phyloP scores from a whole-genome alignment of 2,888 invertebrate species.

The Drosophila nigritarsus region DNA sequence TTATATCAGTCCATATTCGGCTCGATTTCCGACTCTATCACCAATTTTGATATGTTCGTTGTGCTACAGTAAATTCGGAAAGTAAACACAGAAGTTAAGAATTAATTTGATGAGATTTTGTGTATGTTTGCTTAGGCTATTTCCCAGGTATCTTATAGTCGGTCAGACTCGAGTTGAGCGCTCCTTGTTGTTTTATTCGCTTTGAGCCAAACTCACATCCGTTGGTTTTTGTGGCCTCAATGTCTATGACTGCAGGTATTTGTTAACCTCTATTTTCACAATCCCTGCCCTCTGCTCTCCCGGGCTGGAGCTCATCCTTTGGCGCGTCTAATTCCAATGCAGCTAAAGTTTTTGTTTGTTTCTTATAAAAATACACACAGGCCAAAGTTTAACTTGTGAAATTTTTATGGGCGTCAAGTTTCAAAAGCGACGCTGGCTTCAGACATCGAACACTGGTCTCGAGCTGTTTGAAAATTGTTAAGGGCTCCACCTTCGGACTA shows the following conservation, averaged over 20 bases:
- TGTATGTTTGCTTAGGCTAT: not conserved
- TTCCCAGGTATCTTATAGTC: not conserved
- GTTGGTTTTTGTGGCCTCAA: constrained; percentile 26
- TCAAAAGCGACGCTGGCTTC: constrained; percentile 30
- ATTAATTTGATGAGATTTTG: not conserved
- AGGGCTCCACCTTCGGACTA: not conserved
- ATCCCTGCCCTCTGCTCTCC: constrained; percentile 19
- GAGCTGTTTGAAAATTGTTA: not conserved
- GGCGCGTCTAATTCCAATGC: constrained; percentile 69
- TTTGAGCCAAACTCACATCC: constrained; percentile 10
- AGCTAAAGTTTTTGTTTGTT: constrained; percentile 78
- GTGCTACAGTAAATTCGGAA: not conserved
- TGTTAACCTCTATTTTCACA: constrained; percentile 37
- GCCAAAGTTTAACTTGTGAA: constrained; percentile 62
- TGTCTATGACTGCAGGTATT: constrained; percentile 74
- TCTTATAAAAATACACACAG: constrained; percentile 67
- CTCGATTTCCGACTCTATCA: not conserved
- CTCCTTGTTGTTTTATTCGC: not conserved
- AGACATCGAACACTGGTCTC: constrained; percentile 31
- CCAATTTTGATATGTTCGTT: not conserved
- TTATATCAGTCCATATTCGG: not conserved
- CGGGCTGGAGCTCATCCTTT: constrained; percentile 13
- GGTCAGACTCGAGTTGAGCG: not conserved
- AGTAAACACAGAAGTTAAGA: not conserved
- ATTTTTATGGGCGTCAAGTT: constrained; percentile 69